Conservation (phyloP, 2,113 vertebrate genomes). For the Blennius ocellaris region DNA sequence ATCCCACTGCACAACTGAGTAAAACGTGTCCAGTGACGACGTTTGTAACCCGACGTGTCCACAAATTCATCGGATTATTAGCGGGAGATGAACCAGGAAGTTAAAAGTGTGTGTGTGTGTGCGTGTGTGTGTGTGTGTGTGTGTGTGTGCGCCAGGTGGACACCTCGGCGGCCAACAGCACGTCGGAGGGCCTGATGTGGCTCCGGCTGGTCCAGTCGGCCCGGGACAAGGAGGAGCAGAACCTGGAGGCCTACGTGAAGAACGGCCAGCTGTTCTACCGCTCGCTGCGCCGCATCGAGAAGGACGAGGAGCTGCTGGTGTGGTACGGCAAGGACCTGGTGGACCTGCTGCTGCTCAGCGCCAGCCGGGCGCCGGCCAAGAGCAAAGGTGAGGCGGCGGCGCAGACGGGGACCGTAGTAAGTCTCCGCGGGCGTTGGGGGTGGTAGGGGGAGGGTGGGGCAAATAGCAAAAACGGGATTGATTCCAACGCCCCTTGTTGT, state of each 20-base stretch:
- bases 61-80: too few relatives aligned
- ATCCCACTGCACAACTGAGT: too few relatives aligned
- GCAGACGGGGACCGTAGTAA: too few relatives aligned
- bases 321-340: slow-evolving; percentile 98
- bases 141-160: slow-evolving; percentile 86
- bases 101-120: too few relatives aligned
- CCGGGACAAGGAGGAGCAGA: slow-evolving; percentile 94
- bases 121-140: too few relatives aligned
- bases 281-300: slow-evolving; percentile 94
- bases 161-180: slow-evolving; percentile 93
- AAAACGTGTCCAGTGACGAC: too few relatives aligned
- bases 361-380: slow-evolving; percentile 84
- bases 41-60: too few relatives aligned
- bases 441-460: too few relatives aligned
- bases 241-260: slow-evolving; percentile 98
- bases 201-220: slow-evolving; percentile 95
- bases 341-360: slow-evolving; percentile 90
- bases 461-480: too few relatives aligned
- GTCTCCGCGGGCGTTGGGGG: too few relatives aligned
- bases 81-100: too few relatives aligned
- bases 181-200: slow-evolving; percentile 97
- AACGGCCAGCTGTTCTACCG: slow-evolving; percentile 97
- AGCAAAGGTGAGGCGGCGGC: slow-evolving; percentile 90
- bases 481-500: neutral
- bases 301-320: slow-evolving; percentile 96